A percentile compares a stretch with the other conserved stretches of the same genome.
phyloP scores from a whole-genome alignment of 1,140 invertebrate species.

The Oryzaephilus surinamensis region DNA sequence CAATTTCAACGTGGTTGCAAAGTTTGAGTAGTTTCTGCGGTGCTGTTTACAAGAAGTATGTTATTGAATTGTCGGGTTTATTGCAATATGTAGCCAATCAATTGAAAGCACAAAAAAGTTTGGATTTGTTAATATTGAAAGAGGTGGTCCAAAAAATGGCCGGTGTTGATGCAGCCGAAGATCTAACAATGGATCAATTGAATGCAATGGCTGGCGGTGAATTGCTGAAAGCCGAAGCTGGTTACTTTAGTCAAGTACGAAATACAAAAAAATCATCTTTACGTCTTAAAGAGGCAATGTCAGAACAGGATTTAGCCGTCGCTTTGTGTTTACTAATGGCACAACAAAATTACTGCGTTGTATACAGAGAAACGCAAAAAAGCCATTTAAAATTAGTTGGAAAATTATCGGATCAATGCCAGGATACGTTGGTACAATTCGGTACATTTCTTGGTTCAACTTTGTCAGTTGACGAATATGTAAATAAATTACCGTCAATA shows the following conservation, averaged over 20 bases:
- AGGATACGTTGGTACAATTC: conserved; percentile 96
- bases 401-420: conserved; percentile 78
- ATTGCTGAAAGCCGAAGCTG: conserved; percentile 85
- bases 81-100: conserved; percentile 97
- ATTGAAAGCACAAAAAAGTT: conserved; percentile 89
- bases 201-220: conserved; percentile 96
- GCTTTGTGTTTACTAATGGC: conserved; percentile 91
- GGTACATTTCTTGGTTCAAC: conserved; percentile 90
- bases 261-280: conserved; percentile 95
- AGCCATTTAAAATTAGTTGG: conserved; percentile 89
- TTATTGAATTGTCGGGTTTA: conserved; percentile 88
- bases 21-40: conserved; percentile 91
- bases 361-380: conserved; percentile 76
- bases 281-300: conserved; percentile 89
- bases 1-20: conserved; percentile 89
- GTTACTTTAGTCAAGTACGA: conserved; percentile 92
- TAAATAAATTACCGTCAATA: conserved; percentile 77
- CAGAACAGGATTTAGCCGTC: conserved; percentile 79
- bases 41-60: conserved; percentile 94
- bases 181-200: conserved; percentile 92
- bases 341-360: conserved; percentile 90
- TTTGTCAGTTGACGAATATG: conserved; percentile 90
- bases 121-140: conserved; percentile 90
- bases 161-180: conserved; percentile 92
- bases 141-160: conserved; percentile 99